phyloP scores from a whole-genome alignment of 1,140 invertebrate genomes.

The Leptonema lineaticorne region DNA sequence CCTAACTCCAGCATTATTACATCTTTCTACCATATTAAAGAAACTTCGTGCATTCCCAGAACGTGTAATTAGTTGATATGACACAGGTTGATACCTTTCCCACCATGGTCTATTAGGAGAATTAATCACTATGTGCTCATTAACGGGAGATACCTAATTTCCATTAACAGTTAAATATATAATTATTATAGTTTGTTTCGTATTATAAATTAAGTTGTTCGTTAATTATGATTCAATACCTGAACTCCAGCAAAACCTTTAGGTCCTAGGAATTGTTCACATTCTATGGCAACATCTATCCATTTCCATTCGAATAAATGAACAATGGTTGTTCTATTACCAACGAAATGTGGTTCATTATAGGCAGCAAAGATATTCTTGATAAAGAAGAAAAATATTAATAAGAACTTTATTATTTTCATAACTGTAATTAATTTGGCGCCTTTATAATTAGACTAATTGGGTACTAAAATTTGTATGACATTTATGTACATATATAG shows the following conservation, averaged over 20 bases:
- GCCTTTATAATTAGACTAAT: no score
- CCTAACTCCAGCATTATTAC: constrained; percentile 72
- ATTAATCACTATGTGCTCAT: constrained; percentile 58
- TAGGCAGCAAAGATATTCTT: no score
- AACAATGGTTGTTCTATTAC: constrained; percentile 61
- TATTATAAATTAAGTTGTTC: not conserved
- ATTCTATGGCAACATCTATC: constrained; percentile 78
- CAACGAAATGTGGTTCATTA: constrained; percentile 43
- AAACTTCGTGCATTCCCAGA: constrained; percentile 74
- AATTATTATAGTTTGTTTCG: not conserved
- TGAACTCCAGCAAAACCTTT: constrained; percentile 79
- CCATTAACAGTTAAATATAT: not conserved
- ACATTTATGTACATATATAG: no score
- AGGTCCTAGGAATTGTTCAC: constrained; percentile 74
- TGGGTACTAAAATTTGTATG: no score
- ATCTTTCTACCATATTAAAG: constrained; percentile 68
- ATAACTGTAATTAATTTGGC: no score
- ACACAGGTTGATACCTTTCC: constrained; percentile 88
- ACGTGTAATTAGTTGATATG: constrained; percentile 75
- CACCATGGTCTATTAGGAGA: constrained; percentile 68
- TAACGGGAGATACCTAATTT: constrained; percentile 62
- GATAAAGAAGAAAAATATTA: no score
- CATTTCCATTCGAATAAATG: constrained; percentile 84
- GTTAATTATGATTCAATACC: constrained; percentile 50
- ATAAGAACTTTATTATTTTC: no score